Evolutionary conservation across 92 coral and sea anemone species (phyloP).

Genomic region (Umimayanthus chanpuru): DNA sequence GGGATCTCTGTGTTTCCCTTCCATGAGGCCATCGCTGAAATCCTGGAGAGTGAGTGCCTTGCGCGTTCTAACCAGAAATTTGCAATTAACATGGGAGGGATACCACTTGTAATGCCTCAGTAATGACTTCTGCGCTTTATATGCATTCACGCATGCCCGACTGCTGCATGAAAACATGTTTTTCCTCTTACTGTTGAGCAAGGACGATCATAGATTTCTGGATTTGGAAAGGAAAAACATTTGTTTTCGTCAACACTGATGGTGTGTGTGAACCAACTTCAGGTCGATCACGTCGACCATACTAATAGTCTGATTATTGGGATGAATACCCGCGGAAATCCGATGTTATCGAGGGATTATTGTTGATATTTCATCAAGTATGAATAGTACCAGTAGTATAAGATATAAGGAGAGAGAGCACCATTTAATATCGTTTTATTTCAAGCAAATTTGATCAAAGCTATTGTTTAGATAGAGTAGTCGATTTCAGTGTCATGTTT

Average conservation of each 20-base stretch:
- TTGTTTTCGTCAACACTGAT: not conserved
- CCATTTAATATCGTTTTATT: too few species aligned
- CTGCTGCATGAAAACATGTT: conserved; percentile 1
- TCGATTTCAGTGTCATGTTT: too few species aligned
- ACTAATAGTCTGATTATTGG: not conserved
- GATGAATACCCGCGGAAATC: not conserved
- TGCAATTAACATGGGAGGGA: conserved; percentile 3
- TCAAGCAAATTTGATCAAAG: too few species aligned
- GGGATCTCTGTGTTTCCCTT: conserved; percentile 46
- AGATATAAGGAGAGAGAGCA: too few species aligned
- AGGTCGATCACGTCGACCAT: not conserved
- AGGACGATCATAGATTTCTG: not conserved
- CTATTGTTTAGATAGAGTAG: too few species aligned
- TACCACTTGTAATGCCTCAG: conserved; percentile 13
- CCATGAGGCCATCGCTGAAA: conserved; percentile 49
- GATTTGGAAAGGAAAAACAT: not conserved
- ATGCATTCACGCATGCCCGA: not conserved
- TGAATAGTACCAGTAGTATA: too few species aligned
- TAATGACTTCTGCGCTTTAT: not conserved
- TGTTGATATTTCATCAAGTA: not conserved
- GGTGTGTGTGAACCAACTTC: not conserved
- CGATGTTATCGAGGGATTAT: not conserved
- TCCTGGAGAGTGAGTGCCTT: conserved; percentile 33
- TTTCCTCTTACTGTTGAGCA: not conserved
- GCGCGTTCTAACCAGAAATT: conserved; percentile 5